Evolutionary conservation across 2,797 vertebrate species (phyloP).

Genomic region (Etheostoma nigrum): DNA sequence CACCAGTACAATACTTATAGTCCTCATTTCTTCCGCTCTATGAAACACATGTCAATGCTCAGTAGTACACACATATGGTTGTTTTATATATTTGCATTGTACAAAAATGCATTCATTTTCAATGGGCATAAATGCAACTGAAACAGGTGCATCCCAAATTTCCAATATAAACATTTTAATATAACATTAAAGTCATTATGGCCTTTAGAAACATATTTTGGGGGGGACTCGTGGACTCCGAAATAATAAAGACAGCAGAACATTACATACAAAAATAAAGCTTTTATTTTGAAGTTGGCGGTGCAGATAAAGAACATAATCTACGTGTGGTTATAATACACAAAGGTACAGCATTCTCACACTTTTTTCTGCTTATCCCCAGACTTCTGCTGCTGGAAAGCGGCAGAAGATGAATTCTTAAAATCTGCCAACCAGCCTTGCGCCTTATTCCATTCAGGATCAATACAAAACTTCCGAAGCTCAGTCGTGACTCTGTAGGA

Average conservation of each 20-base stretch:
- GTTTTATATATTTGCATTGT: too few relatives aligned
- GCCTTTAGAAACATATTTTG: too few relatives aligned
- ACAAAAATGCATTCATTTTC: too few relatives aligned
- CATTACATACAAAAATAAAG: neutral
- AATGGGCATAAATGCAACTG: too few relatives aligned
- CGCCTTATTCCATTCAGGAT: fast-evolving
- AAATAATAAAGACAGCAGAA: slow-evolving; percentile 13
- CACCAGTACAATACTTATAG: too few relatives aligned
- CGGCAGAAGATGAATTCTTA: fast-evolving
- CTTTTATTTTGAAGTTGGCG: neutral
- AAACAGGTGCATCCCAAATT: too few relatives aligned
- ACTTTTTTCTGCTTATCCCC: fast-evolving
- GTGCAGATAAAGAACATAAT: neutral
- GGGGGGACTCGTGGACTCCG: neutral
- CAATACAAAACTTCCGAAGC: fast-evolving
- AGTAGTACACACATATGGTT: too few relatives aligned
- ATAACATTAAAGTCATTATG: too few relatives aligned
- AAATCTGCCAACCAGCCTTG: fast-evolving
- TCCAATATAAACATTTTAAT: too few relatives aligned
- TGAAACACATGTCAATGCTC: too few relatives aligned
- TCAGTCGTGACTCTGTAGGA: slow-evolving; percentile 35
- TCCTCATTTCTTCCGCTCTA: too few relatives aligned
- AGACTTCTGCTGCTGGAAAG: neutral
- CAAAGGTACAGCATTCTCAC: neutral
- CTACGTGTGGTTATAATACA: fast-evolving